Conservation (phyloP, 1,140 invertebrate genomes). For the Protaetia brevitarsis region DNA sequence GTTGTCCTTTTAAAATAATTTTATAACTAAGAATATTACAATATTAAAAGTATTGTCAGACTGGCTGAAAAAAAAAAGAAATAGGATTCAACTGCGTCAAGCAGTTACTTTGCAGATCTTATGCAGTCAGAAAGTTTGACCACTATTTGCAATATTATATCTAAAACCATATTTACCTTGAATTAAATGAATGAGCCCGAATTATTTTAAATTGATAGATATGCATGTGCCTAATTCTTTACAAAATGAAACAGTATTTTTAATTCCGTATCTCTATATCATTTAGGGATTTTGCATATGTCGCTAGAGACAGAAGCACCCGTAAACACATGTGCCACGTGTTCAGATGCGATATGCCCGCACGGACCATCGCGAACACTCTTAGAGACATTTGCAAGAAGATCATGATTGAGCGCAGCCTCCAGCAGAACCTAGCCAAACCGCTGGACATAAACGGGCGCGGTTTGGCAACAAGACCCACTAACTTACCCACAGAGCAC, state of each 20-base stretch:
- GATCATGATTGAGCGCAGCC: slow-evolving; percentile 89
- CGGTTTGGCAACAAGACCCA: slow-evolving; percentile 68
- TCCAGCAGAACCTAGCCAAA: slow-evolving; percentile 72
- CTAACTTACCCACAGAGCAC: slow-evolving; percentile 80
- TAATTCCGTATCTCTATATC: background rate
- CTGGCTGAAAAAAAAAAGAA: too few relatives aligned
- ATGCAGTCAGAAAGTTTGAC: too few relatives aligned
- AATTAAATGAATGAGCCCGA: too few relatives aligned
- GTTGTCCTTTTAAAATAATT: too few relatives aligned
- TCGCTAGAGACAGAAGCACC: slow-evolving; percentile 86
- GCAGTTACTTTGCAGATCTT: too few relatives aligned
- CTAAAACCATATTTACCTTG: too few relatives aligned
- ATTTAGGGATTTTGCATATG: slow-evolving; percentile 95
- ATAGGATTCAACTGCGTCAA: too few relatives aligned
- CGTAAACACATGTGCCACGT: slow-evolving; percentile 92
- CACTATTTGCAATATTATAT: too few relatives aligned
- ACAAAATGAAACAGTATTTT: background rate
- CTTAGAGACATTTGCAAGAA: slow-evolving; percentile 92
- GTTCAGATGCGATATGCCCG: slow-evolving; percentile 94
- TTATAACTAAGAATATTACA: too few relatives aligned
- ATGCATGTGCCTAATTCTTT: background rate
- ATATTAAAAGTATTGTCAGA: too few relatives aligned
- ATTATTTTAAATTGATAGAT: too few relatives aligned
- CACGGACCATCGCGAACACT: slow-evolving; percentile 91
- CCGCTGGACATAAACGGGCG: slow-evolving; percentile 60